Base-by-base conservation (phyloP, 2,888 invertebrate species). In the Erynnis tages region DNA sequence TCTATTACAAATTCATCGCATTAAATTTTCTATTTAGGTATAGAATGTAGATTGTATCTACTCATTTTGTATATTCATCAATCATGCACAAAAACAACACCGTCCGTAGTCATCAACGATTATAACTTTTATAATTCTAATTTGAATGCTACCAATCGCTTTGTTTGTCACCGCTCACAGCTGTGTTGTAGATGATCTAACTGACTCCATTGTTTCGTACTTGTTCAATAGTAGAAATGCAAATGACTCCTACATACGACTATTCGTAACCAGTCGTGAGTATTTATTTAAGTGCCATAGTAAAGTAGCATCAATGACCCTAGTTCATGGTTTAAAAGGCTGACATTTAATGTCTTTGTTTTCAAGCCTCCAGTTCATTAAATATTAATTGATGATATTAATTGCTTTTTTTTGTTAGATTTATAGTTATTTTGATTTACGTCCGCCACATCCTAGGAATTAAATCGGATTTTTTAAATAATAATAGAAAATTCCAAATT, bases 181-280 rank as follows among this genome's bases (percentile, higher is more conserved):
- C 64, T 68, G 59, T 60, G 59, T 61, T 66, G 62, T 66, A 65
- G 67, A 66, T 67, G 58, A 69, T 67, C 55, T 68, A 65, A 61
- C 57, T 68, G 63, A 61, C 56, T 59, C 66, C 53, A 76, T 78
- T 77, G 76, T 78, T 59, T 71, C 58, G 38, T 58, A 61, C 60
- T 66, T 65, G 67, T 69, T 69, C 65, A 71, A 73, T 67, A 60
- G 47, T 61, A 63, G 43, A 61, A 70, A 76, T 75, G 73, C 66
- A 68, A 78, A 76, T 76, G 55, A 63, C 60, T 61, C 57, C 58
- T 61, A 43, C 41, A 35, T 49, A 48, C 11, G 49, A 2, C 60
- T 30, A 30, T 17, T 35, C 16, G 55, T 53, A 56, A 62, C 62
- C 38, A 61, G 58, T 69, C 67, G 62, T 66, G 63, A 61, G 69